Evolutionary conservation across 2,797 vertebrate genomes (phyloP), one percentile per base, ranked within the genome.

Genomic region (Tokudaia muenninki): DNA sequence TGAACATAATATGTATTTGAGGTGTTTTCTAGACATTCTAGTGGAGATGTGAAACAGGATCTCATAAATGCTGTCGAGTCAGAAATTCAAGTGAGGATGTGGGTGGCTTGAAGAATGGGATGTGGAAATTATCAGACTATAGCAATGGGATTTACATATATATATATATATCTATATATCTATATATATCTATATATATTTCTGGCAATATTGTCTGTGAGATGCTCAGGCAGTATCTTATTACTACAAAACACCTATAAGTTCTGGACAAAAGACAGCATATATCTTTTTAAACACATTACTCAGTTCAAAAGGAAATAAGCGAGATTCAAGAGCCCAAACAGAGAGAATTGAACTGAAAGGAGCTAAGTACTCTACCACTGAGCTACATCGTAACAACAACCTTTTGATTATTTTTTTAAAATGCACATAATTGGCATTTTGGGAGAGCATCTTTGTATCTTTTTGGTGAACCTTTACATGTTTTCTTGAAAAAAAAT

Each of bases 251-350:
- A 90, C 44, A 96, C 47, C 88, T 87, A 92, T 74, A 95, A 95
- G 93, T 74, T 59, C 78, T 95, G 61, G 55, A 91, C 78, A 89
- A 96, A 95, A 94, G 41, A 79, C 92, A 94, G 78, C 44, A 93
- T 89, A 84, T 93, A 81, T 77, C n/a, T 34, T 95, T 97, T 96
- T 31, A 94, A 96, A 96, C 88, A 80, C 31, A 79, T 94, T 61
- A 41, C 44, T 91, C 59, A 92, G n/a, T 67, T 96, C 78, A 92
- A 92, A 96, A 94, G 55, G 84, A 95, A 91, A 90, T 50, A 91
- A 89, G n/a, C 12, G 6, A 97, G 94, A 97, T 91, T 55, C 55
- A 77, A 82, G 82, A 94, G 67, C 81, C 52, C 81, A 97, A 97
- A 88, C 78, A 94, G 92, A 94, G 11, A 92, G 92, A 95, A 9